phyloP scores from a whole-genome alignment of 2,797 vertebrate genomes.

The Cyprinella venusta region DNA sequence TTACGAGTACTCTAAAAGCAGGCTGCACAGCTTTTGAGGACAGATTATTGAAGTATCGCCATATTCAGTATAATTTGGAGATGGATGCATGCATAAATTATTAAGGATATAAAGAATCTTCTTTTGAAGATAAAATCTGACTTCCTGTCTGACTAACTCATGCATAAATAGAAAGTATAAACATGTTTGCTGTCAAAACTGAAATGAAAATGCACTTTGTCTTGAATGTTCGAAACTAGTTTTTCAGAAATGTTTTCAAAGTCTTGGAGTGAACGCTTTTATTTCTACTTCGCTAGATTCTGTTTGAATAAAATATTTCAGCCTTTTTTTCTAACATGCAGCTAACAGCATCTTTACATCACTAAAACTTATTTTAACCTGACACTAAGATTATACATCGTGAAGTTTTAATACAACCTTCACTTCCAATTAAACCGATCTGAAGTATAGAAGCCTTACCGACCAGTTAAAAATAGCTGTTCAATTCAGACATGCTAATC shows the following conservation, averaged over 20 bases:
- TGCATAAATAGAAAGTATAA: background rate
- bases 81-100: background rate
- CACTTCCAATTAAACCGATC: conserved; percentile 14
- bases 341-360: conserved; percentile 13
- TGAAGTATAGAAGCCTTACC: conserved; percentile 19
- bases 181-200: conserved; percentile 3
- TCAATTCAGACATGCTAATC: conserved; percentile 36
- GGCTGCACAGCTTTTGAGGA: background rate
- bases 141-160: conserved; percentile 29
- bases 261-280: background rate
- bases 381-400: conserved; percentile 21
- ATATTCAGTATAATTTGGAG: conserved; percentile 4
- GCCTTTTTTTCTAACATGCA: conserved; percentile 10
- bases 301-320: conserved; percentile 13
- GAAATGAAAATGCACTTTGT: conserved; percentile 21
- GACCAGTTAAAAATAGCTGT: conserved; percentile 32
- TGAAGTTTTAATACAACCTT: conserved; percentile 33
- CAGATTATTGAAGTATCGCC: background rate
- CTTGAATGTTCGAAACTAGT: conserved; percentile 7
- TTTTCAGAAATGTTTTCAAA: conserved; percentile 4
- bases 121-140: background rate
- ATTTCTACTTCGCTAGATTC: background rate
- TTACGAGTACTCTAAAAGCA: background rate
- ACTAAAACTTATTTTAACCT: conserved; percentile 17
- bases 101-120: conserved; percentile 19